phyloP scores from a whole-genome alignment of 2,888 invertebrate species.

The Epistrophe grossulariae region DNA sequence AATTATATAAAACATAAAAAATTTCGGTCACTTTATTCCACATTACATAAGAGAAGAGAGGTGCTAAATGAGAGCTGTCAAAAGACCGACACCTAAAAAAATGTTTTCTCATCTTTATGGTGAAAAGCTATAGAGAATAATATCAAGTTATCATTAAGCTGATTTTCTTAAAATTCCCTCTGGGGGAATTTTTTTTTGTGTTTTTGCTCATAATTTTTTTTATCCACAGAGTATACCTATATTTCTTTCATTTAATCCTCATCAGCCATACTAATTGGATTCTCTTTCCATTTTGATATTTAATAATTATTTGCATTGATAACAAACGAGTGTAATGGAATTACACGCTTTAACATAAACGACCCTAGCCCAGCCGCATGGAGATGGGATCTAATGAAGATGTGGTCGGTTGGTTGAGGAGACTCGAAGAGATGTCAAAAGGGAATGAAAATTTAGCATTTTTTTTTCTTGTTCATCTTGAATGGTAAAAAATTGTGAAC shows the following conservation, averaged over 20 bases:
- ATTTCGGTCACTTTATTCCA: not conserved
- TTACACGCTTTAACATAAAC: conserved; percentile 43
- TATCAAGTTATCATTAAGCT: conserved; percentile 55
- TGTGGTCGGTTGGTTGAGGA: not conserved
- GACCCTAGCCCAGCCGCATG: not conserved
- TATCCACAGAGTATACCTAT: not conserved
- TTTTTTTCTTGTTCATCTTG: not conserved
- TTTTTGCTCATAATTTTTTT: not conserved
- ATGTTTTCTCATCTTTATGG: not conserved
- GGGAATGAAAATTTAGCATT: conserved; percentile 8
- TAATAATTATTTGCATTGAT: conserved; percentile 64
- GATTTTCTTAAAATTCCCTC: conserved; percentile 44
- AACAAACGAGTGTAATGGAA: conserved; percentile 60
- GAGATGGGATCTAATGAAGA: not conserved
- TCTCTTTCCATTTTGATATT: conserved; percentile 54
- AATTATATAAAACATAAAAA: too few species aligned
- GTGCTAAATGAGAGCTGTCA: conserved; percentile 31
- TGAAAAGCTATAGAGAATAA: not conserved
- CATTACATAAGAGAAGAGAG: not conserved
- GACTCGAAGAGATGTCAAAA: not conserved
- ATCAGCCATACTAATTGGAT: conserved; percentile 51
- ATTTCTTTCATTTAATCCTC: not conserved
- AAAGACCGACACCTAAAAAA: not conserved
- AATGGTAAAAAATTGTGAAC: not conserved
- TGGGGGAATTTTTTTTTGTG: not conserved